phyloP scores from a whole-genome alignment of 2,113 vertebrate genomes.

The Eolophus roseicapilla region DNA sequence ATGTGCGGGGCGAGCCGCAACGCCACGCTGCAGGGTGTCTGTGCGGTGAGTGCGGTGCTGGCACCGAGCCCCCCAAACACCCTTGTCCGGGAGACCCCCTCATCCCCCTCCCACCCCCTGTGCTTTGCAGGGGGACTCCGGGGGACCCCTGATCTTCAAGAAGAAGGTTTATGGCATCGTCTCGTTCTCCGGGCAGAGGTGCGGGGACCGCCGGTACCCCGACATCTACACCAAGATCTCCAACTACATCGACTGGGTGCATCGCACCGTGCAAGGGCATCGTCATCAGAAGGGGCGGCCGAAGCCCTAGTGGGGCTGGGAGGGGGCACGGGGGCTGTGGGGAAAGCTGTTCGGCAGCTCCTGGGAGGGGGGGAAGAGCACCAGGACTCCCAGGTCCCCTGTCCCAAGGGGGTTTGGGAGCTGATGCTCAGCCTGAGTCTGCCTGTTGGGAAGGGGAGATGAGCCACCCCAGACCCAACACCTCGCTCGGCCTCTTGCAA shows the following conservation, averaged over 20 bases:
- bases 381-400: not conserved
- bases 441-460: fast-evolving
- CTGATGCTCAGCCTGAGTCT: not conserved
- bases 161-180: slow-evolving; percentile 56
- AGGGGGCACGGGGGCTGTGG: fast-evolving
- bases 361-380: not conserved
- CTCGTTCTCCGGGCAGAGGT: slow-evolving; percentile 71
- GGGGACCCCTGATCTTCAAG: slow-evolving; percentile 73
- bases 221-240: slow-evolving; percentile 75
- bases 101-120: not conserved
- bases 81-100: fast-evolving
- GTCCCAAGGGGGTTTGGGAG: not conserved
- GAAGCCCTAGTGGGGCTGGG: not conserved
- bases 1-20: slow-evolving; percentile 55
- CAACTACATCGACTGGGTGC: slow-evolving; percentile 70
- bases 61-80: fast-evolving
- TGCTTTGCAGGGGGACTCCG: slow-evolving; percentile 68
- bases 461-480: fast-evolving
- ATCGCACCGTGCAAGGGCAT: not conserved
- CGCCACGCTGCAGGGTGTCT: slow-evolving; percentile 53
- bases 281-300: fast-evolving
- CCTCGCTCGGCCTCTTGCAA: fast-evolving
- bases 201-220: slow-evolving; percentile 62
- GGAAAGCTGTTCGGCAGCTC: not conserved
- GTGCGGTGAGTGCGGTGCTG: not conserved